Evolutionary conservation across 2,888 invertebrate genomes (phyloP).

Genomic region (Terebella lapidaria): DNA sequence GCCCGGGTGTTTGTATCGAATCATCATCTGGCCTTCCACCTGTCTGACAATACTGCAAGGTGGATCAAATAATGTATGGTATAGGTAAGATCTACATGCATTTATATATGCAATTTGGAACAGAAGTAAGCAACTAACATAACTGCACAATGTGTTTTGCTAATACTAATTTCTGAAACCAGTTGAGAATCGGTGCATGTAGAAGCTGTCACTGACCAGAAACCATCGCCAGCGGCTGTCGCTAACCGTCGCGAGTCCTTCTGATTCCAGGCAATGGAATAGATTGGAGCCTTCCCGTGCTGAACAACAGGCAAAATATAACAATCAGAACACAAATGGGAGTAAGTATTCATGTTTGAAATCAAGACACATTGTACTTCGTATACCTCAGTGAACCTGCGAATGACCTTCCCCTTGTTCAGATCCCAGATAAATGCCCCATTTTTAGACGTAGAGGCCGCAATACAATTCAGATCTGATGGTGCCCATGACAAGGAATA

Average conservation of each 20-base stretch:
- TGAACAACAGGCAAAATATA: background rate
- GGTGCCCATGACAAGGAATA: slow-evolving; percentile 54
- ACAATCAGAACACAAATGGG: background rate
- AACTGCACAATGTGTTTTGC: too few species aligned
- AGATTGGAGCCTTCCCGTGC: slow-evolving; percentile 1
- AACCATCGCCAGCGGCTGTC: slow-evolving; percentile 49
- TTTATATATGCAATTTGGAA: too few species aligned
- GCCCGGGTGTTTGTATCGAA: slow-evolving; percentile 51
- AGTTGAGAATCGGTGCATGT: too few species aligned
- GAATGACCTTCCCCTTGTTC: slow-evolving; percentile 41
- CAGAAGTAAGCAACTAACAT: too few species aligned
- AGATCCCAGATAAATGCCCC: slow-evolving; percentile 54
- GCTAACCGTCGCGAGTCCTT: slow-evolving; percentile 50
- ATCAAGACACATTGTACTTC: too few species aligned
- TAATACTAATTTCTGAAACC: too few species aligned
- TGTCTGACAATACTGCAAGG: slow-evolving; percentile 48
- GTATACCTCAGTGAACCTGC: slow-evolving; percentile 47
- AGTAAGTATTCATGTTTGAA: background rate
- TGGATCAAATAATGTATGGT: too few species aligned
- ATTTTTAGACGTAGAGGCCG: slow-evolving; percentile 49
- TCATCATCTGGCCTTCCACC: slow-evolving; percentile 46
- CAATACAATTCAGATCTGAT: slow-evolving; percentile 52
- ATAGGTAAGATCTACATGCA: too few species aligned
- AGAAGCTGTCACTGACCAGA: slow-evolving; percentile 43
- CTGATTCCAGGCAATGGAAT: slow-evolving; percentile 51